These are phyloP conservation scores for Sorex maritimensis DNA, from an alignment of 2,797 vertebrate species.

Conservation along the genomic window DNA sequence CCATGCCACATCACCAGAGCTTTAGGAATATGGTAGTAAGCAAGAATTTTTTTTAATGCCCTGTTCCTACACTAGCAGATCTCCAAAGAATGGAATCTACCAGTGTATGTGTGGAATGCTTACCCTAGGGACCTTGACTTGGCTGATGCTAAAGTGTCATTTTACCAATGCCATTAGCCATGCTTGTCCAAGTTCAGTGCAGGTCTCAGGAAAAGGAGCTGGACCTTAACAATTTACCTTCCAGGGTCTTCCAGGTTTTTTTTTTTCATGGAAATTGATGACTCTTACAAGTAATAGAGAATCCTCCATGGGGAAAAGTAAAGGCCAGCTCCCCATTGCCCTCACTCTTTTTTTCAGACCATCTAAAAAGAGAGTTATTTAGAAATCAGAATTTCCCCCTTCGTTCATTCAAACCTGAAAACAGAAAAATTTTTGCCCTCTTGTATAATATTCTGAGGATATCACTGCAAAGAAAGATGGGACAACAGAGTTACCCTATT, in stretches of 20 bases:
- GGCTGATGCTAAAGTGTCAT: background rate
- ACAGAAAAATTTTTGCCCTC: background rate
- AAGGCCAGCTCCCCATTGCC: background rate
- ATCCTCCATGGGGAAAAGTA: background rate
- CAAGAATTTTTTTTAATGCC: background rate
- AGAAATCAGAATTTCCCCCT: background rate
- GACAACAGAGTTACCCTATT: background rate
- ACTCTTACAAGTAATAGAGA: background rate
- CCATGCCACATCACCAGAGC: background rate
- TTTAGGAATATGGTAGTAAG: background rate
- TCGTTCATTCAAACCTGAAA: background rate
- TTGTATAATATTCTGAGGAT: background rate
- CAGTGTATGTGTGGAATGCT: background rate
- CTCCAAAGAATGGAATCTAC: background rate
- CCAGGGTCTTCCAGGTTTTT: background rate
- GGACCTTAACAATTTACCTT: background rate
- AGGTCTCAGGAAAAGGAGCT: background rate
- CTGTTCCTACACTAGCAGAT: background rate
- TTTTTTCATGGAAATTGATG: background rate
- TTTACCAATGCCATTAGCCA: too few species aligned
- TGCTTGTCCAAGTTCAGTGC: background rate
- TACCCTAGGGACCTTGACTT: accelerated
- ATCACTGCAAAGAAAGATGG: background rate
- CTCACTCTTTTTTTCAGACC: background rate
- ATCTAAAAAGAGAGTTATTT: background rate